phyloP scores from a whole-genome alignment of 2,797 vertebrate genomes.

The Mus caroli region DNA sequence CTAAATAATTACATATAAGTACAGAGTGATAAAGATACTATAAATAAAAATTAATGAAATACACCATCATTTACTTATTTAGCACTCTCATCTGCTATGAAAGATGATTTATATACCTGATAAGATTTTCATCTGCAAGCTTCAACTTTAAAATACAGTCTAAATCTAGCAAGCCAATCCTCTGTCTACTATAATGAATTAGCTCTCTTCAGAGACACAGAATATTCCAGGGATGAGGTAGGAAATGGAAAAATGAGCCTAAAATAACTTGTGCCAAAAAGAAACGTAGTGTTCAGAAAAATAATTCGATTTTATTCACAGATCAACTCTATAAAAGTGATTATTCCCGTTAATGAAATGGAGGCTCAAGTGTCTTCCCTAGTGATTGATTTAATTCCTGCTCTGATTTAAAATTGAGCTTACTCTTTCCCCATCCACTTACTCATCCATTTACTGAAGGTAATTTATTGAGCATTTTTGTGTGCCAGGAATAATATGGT shows the following conservation, averaged over 20 bases:
- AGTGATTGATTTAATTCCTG: slow-evolving; percentile 58
- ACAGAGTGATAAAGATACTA: neutral
- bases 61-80: neutral
- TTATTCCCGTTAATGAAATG: slow-evolving; percentile 61
- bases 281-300: slow-evolving; percentile 34
- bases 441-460: slow-evolving; percentile 49
- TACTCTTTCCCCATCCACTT: slow-evolving; percentile 16
- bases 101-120: neutral
- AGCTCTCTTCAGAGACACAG: neutral
- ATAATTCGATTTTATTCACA: slow-evolving; percentile 65
- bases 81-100: neutral
- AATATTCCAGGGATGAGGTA: neutral
- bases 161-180: neutral
- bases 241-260: slow-evolving; percentile 33
- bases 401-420: slow-evolving; percentile 60
- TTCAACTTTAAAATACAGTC: neutral
- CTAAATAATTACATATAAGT: neutral
- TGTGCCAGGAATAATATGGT: slow-evolving; percentile 33
- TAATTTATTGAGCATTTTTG: slow-evolving; percentile 40
- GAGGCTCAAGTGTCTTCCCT: slow-evolving; percentile 36
- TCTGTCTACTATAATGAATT: neutral
- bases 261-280: slow-evolving; percentile 29
- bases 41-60: neutral
- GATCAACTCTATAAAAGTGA: slow-evolving; percentile 32
- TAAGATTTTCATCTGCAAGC: neutral